Conservation (phyloP, 2,797 vertebrate genomes). For the Euthynnus affinis region DNA sequence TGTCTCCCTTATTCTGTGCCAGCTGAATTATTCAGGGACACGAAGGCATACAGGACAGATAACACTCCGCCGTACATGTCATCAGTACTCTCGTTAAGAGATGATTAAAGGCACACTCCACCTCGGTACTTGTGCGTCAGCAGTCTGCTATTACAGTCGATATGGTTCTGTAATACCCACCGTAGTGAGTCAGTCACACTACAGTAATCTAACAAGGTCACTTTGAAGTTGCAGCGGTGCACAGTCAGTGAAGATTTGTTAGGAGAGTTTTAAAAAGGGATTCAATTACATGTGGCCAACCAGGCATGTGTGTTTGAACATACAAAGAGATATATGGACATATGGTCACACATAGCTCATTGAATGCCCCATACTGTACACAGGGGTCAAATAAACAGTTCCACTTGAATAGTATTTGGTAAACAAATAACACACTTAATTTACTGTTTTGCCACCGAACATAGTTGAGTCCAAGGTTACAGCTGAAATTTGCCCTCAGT, state of each 20-base stretch:
- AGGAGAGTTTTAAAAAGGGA: constrained; percentile 51
- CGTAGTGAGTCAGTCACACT: constrained; percentile 63
- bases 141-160: constrained; percentile 63
- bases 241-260: constrained; percentile 63
- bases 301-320: constrained; percentile 48
- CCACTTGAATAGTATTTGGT: constrained; percentile 27
- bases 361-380: constrained; percentile 2
- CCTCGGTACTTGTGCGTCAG: constrained; percentile 56
- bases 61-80: constrained; percentile 53
- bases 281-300: constrained; percentile 60
- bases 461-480: constrained; percentile 48
- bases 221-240: constrained; percentile 67
- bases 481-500: constrained; percentile 42
- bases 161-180: constrained; percentile 53
- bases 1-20: constrained; percentile 66
- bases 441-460: constrained; percentile 41
- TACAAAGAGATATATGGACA: constrained; percentile 31
- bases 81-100: constrained; percentile 72
- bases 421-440: constrained; percentile 59
- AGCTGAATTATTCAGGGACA: constrained; percentile 77
- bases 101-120: constrained; percentile 73
- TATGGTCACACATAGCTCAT: constrained; percentile 5
- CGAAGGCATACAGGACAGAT: constrained; percentile 68
- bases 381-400: constrained; percentile 50
- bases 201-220: constrained; percentile 73